Evolutionary conservation across 1,140 invertebrate genomes (phyloP).

Genomic region (Pseudomyrmex cubaensis): DNA sequence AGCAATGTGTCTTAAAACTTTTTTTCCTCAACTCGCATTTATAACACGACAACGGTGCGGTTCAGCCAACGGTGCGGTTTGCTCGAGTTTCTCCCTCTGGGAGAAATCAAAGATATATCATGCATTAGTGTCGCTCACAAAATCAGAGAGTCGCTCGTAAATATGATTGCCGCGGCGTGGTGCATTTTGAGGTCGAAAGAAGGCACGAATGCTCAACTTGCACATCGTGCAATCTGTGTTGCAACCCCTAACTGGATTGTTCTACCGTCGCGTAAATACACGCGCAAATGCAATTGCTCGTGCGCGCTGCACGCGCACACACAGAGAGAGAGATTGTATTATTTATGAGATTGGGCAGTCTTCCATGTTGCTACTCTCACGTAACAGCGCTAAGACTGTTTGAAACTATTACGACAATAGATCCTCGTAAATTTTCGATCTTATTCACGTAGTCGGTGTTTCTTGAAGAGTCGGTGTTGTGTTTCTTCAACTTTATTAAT

Average conservation of each 20-base stretch:
- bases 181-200: conserved; percentile 47
- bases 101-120: conserved; percentile 59
- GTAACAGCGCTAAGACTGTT: not conserved
- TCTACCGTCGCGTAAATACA: conserved; percentile 41
- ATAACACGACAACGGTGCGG: conserved; percentile 44
- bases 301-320: conserved; percentile 23
- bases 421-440: too few species aligned
- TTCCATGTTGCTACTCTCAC: conserved; percentile 10
- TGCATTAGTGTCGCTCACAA: conserved; percentile 40
- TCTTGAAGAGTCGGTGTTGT: too few species aligned
- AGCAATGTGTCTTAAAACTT: conserved; percentile 52
- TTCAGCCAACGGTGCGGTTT: conserved; percentile 35
- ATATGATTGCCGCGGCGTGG: conserved; percentile 23
- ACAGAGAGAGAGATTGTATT: not conserved
- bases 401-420: too few species aligned
- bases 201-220: conserved; percentile 29
- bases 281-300: conserved; percentile 50
- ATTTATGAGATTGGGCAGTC: conserved; percentile 43
- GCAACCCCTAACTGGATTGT: conserved; percentile 42
- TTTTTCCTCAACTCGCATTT: conserved; percentile 47
- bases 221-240: conserved; percentile 26
- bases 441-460: too few species aligned
- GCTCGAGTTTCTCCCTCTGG: conserved; percentile 32
- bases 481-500: too few species aligned
- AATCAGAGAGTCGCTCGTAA: conserved; percentile 31